These are phyloP conservation scores for Coelinius sp. DNA, from an alignment of 2,888 invertebrate genomes.

Conservation along the genomic window DNA sequence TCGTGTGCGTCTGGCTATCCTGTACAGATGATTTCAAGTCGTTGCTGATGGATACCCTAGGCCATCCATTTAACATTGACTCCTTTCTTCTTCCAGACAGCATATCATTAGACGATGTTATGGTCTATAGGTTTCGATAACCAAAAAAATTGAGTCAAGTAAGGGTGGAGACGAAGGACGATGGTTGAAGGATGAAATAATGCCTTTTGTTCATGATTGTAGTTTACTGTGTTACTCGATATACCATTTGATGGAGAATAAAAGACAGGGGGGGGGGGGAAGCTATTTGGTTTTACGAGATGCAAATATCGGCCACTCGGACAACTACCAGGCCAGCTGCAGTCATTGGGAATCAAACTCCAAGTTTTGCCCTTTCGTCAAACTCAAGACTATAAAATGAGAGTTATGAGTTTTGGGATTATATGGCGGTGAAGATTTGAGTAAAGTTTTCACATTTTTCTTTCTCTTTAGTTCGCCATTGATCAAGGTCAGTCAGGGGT, in stretches of 20 bases:
- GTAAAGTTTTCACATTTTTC: not conserved
- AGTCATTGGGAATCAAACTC: not conserved
- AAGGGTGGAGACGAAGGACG: not conserved
- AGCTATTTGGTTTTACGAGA: slow-evolving; percentile 45
- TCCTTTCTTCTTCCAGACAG: slow-evolving; percentile 11
- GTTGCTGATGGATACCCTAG: slow-evolving; percentile 7
- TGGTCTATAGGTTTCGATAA: slow-evolving; percentile 19
- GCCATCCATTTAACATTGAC: slow-evolving; percentile 25
- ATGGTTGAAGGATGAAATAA: slow-evolving; percentile 9
- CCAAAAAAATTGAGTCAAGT: not conserved
- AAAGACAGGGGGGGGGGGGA: not conserved
- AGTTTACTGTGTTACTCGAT: slow-evolving; percentile 26
- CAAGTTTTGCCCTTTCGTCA: not conserved
- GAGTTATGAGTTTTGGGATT: slow-evolving; percentile 33
- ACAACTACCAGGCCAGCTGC: slow-evolving; percentile 42
- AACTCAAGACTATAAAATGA: slow-evolving; percentile 29
- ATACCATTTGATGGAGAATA: slow-evolving; percentile 37
- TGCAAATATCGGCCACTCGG: slow-evolving; percentile 56
- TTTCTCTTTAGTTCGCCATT: not conserved
- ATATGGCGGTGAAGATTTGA: not conserved
- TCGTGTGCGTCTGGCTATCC: slow-evolving; percentile 38
- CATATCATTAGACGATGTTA: slow-evolving; percentile 18
- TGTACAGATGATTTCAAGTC: slow-evolving; percentile 10
- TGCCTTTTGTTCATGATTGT: slow-evolving; percentile 18
- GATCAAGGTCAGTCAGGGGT: slow-evolving; percentile 12